Evolutionary conservation across 2,113 vertebrate species (phyloP).

Genomic region (Gracilinanus agilis): DNA sequence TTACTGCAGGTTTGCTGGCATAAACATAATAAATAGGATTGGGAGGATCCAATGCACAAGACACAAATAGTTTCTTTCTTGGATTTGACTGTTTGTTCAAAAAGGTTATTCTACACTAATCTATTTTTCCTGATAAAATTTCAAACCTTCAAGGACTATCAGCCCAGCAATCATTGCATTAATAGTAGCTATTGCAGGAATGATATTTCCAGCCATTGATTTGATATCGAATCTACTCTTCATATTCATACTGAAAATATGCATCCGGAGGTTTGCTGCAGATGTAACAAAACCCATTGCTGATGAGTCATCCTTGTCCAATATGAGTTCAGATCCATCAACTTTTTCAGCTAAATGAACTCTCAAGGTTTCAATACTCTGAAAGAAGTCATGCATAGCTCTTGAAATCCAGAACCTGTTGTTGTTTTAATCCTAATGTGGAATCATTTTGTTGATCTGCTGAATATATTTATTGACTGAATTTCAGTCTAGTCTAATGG

Average conservation of each 20-base stretch:
- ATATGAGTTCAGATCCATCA: conserved; percentile 93
- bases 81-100: conserved; percentile 98
- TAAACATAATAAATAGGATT: conserved; percentile 95
- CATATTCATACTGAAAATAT: conserved; percentile 99
- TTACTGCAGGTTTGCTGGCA: conserved; percentile 95
- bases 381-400: conserved; percentile 92
- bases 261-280: conserved; percentile 96
- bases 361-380: conserved; percentile 93
- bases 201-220: conserved; percentile 99
- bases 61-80: conserved; percentile 96
- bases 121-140: conserved; percentile 94
- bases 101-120: conserved; percentile 96
- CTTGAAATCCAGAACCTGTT: conserved; percentile 94
- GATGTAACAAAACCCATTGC: conserved; percentile 99
- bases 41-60: conserved; percentile 94
- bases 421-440: conserved; percentile 92
- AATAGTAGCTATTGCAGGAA: conserved; percentile 98
- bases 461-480: conserved; percentile 62
- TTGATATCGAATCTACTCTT: conserved; percentile 99
- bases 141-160: conserved; percentile 95
- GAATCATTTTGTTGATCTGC: conserved; percentile 85
- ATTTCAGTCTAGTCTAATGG: no score
- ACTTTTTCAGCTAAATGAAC: conserved; percentile 92
- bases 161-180: conserved; percentile 98
- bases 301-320: conserved; percentile 98